Evolutionary conservation across 1,140 invertebrate species (phyloP), one percentile per base, ranked within the genome.

Genomic region (Aphelenchoides besseyi): DNA sequence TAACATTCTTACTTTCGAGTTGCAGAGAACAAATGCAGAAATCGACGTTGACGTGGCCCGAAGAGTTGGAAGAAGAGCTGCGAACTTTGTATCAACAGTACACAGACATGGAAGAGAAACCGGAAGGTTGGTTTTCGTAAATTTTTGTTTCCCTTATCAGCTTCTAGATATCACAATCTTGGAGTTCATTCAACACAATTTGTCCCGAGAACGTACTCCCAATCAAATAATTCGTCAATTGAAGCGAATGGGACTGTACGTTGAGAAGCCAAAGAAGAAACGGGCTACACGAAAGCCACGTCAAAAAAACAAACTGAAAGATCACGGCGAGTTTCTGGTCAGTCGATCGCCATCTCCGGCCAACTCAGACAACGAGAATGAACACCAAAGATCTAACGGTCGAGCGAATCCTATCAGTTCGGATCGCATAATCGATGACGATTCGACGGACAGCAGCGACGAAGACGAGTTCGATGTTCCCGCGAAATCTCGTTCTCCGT

Each of bases 171-270:
- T 69, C 3, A 41, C 23, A 12, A 18, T 69, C 28, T 23, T 69
- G n/a, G 67, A 69, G n/a, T 69, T 62, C 36, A 69, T 69, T 63
- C 23, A 48, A 69, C 23, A 54, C 3, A 69, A 69, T 41, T 26
- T 69, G 53, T 9, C 67, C 18, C 28, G 35, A 1, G 67, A 63
- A 61, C 61, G 67, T 16, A 57, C 67, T 30, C 67, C 35, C 26
- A 48, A n/a, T n/a, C 67, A 69, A 57, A 69, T 69, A 5, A 3
- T 32, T 12, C 37, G 41, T n/a, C 37, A 69, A n/a, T 16, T 69
- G 16, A 69, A 69, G 26, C 23, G 41, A 0, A 57, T 69, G 67
- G 53, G 36, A 29, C 52, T 69, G 5, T 5, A 28, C 5, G 5
- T 59, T 28, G 55, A 59, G 55, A 5, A 23, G 18, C 5, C 55